Conservation (phyloP, 2,888 invertebrate species). For the Caenorhabditis sp. region DNA sequence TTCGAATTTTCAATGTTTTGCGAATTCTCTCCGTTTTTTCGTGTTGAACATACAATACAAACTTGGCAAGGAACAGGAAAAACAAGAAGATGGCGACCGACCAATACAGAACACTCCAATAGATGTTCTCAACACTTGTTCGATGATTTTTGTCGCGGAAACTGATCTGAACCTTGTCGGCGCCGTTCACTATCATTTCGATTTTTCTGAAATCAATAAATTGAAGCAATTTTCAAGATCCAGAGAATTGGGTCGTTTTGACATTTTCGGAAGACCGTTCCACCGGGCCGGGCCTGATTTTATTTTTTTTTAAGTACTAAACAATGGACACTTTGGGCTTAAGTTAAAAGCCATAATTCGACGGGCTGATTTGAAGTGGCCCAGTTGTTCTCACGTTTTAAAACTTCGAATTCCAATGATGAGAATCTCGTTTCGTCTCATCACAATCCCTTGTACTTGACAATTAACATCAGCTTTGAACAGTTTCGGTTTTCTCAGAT, state of each 20-base stretch:
- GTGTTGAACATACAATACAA: conserved; percentile 22
- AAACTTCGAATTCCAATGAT: conserved; percentile 13
- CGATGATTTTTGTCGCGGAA: conserved; percentile 9
- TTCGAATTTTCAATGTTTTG: conserved; percentile 1
- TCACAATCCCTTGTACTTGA: conserved; percentile 20
- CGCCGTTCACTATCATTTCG: conserved; percentile 18
- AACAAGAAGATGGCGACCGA: conserved; percentile 16
- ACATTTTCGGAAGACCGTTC: too few species aligned
- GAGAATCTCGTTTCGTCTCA: conserved; percentile 23
- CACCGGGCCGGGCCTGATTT: too few species aligned
- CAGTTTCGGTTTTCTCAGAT: conserved; percentile 30
- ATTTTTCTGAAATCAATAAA: conserved; percentile 24
- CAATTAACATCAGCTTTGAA: conserved; percentile 17
- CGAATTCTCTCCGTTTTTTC: conserved; percentile 22
- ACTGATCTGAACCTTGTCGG: conserved; percentile 16
- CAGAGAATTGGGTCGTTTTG: too few species aligned
- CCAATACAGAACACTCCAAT: conserved; percentile 29
- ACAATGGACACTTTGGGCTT: too few species aligned
- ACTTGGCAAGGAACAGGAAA: conserved; percentile 16
- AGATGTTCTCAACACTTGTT: conserved; percentile 3
- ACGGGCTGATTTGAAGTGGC: too few species aligned
- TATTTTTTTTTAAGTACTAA: too few species aligned
- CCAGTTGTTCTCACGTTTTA: too few species aligned
- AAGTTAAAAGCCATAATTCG: too few species aligned
- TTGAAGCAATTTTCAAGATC: too few species aligned